phyloP scores from a whole-genome alignment of 2,797 vertebrate species.

The Notolabrus celidotus region DNA sequence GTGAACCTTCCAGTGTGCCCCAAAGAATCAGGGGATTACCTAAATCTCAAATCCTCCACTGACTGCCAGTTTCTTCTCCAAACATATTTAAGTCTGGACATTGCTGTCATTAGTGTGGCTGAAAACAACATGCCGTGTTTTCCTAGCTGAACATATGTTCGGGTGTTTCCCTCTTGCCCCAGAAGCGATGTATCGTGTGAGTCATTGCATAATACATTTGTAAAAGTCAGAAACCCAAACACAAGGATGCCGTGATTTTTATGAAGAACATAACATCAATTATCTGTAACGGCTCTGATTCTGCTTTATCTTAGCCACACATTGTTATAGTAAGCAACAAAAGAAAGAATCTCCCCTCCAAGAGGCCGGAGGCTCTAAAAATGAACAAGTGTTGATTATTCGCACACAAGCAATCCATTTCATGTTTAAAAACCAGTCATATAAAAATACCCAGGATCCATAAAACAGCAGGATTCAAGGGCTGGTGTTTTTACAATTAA shows the following conservation, averaged over 20 bases:
- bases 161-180: not conserved
- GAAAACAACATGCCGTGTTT: constrained; percentile 13
- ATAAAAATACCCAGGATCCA: constrained; percentile 81
- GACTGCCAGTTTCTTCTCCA: not conserved
- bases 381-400: constrained; percentile 81
- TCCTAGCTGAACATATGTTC: not conserved
- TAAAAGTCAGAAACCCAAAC: constrained; percentile 26
- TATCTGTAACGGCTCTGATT: constrained; percentile 32
- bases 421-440: constrained; percentile 82
- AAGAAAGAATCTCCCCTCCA: constrained; percentile 38
- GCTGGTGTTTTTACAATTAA: constrained; percentile 83
- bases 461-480: constrained; percentile 84
- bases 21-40: not conserved
- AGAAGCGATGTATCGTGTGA: not conserved
- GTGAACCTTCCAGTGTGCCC: not conserved
- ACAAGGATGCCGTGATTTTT: constrained; percentile 36
- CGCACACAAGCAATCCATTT: constrained; percentile 77
- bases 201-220: constrained; percentile 22
- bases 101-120: no score
- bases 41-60: not conserved
- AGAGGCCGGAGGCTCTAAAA: constrained; percentile 63
- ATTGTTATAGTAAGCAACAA: constrained; percentile 52
- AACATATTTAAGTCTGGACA: not conserved
- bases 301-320: constrained; percentile 41
- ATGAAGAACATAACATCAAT: constrained; percentile 36